A percentile compares a stretch with the other conserved stretches of the same genome.
phyloP scores from a whole-genome alignment of 2,888 invertebrate genomes.

The Mayetiola destructor region DNA sequence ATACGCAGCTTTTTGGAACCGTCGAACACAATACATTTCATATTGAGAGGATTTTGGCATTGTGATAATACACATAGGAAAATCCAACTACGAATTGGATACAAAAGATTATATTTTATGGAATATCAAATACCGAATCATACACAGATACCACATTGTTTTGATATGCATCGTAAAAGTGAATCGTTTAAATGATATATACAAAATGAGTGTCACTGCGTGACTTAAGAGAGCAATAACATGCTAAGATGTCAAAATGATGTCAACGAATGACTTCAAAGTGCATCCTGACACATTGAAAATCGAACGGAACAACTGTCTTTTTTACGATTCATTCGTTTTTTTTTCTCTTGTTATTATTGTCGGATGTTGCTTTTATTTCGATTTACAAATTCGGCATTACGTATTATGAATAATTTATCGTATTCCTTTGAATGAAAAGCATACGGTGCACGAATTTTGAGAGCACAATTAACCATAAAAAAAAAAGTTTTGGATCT shows the following conservation, averaged over 20 bases:
- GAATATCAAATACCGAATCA: too few relatives aligned
- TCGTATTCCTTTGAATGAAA: conserved; percentile 2
- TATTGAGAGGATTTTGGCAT: neutral
- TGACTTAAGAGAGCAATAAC: too few relatives aligned
- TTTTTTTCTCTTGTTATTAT: too few relatives aligned
- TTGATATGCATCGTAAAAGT: conserved; percentile 11
- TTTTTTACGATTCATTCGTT: too few relatives aligned
- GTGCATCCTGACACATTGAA: too few relatives aligned
- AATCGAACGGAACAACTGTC: too few relatives aligned
- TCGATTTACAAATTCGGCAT: conserved; percentile 2
- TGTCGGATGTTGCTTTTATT: too few relatives aligned
- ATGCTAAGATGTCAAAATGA: neutral
- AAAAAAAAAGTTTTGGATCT: too few relatives aligned
- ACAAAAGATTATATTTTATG: conserved; percentile 8
- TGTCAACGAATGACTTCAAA: too few relatives aligned
- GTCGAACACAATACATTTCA: conserved; percentile 4
- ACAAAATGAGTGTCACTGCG: neutral
- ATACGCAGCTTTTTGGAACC: neutral
- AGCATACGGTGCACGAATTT: too few relatives aligned
- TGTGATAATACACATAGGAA: neutral
- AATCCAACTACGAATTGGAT: neutral
- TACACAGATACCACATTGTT: too few relatives aligned
- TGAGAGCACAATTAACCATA: too few relatives aligned
- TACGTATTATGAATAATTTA: conserved; percentile 11
- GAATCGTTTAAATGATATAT: neutral